phyloP scores from a whole-genome alignment of 2,888 invertebrate genomes.

The Ceratothoa steindachneri region DNA sequence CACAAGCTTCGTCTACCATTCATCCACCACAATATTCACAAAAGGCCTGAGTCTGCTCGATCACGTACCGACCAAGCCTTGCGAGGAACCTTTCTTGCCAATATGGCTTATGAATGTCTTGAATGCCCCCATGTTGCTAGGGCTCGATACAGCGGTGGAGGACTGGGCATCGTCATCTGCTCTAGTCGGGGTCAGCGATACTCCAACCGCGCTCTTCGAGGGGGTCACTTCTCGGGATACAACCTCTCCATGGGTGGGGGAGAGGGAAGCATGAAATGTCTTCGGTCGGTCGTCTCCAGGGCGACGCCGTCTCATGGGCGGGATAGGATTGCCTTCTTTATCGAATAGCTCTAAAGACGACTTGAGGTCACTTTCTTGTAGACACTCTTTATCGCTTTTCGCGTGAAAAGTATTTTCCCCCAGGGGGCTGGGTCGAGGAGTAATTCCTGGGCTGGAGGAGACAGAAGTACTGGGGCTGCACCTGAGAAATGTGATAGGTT shows the following conservation, averaged over 20 bases:
- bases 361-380: background rate
- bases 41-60: background rate
- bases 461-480: slow-evolving; percentile 14
- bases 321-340: slow-evolving; percentile 58
- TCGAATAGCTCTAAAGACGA: slow-evolving; percentile 59
- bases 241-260: background rate
- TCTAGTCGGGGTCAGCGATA: background rate
- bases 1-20: no score
- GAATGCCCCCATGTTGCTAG: slow-evolving; percentile 36
- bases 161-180: background rate
- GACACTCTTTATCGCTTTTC: background rate
- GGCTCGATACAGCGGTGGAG: slow-evolving; percentile 27
- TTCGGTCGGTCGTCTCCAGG: background rate
- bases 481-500: background rate
- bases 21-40: no score
- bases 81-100: slow-evolving; percentile 36
- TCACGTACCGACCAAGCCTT: slow-evolving; percentile 36
- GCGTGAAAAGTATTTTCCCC: slow-evolving; percentile 8
- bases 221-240: background rate
- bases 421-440: slow-evolving; percentile 23
- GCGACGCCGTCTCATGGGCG: slow-evolving; percentile 55
- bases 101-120: slow-evolving; percentile 36
- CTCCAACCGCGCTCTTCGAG: background rate
- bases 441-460: slow-evolving; percentile 13
- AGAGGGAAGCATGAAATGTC: background rate